Evolutionary conservation across 2,888 invertebrate species (phyloP), one percentile per base, ranked within the genome.

Genomic region (Rugalucina vietnamica): DNA sequence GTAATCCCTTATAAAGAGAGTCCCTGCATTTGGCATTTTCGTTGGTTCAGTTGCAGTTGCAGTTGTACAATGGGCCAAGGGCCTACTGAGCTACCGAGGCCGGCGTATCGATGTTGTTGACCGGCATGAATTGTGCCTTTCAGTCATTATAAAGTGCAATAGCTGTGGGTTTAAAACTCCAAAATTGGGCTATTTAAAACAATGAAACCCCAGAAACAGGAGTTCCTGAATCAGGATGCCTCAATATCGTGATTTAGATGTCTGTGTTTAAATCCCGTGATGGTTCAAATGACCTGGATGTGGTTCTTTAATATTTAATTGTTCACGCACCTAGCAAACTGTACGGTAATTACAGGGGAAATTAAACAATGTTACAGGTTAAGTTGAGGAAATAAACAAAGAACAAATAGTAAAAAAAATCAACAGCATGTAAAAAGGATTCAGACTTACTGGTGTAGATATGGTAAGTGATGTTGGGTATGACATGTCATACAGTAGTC

Each of bases 401-500:
- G 1, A 74, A 50, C 74, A 74, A 29, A 74, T 50, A 54, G n/a
- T 74, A 1, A 8, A 5, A n/a, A n/a, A 29, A 74, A 74, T 54
- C 74, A 74, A 14, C 74, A 54, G n/a, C 34, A 5, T 57, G 57
- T 75, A 12, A 75, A 57, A 24, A 0, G 34, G 21, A 75, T 75
- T 57, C 72, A 72, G 14, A 29, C 39, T 8, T 29, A 43, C 72
- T 27, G 72, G 72, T 8, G 4, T 72, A 24, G 12, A 32, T 18
- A 34, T 21, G 32, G 8, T 34, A 34, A 49, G 72, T 24, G 74
- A 74, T 10, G 34, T 54, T 8, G 74, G 50, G 21, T 74, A 32
- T 74, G 74, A 54, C 50, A 54, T 74, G 50, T 74, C 50, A 5
- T 74, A 74, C 54, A 54, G 12, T 21, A 49, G 74, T 32, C n/a